Evolutionary conservation across 2,113 vertebrate species (phyloP), one percentile per base, ranked within the genome.

Genomic region (Euleptes europaea): DNA sequence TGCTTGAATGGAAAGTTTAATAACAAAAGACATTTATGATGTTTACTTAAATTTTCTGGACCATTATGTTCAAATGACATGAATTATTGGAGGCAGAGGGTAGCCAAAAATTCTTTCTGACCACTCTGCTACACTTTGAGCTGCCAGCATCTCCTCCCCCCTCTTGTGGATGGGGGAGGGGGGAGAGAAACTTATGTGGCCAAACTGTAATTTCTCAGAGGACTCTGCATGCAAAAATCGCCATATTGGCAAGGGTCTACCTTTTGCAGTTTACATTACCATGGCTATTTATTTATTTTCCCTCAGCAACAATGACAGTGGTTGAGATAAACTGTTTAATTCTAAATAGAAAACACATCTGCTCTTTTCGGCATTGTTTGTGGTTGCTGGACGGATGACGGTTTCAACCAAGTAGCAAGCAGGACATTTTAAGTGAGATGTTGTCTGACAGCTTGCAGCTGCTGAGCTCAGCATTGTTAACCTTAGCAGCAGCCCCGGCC

Each of bases 271-370:
- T 98, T 97, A 97, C 96, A 97, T 97, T 97, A 96, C 95, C 95
- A 94, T 95, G 95, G 89, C 95, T 96, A 96, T 97, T 97, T 97
- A 97, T 98, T 98, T 98, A 98, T 97, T 96, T 96, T 94, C 92
- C 95, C 94, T 95, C 92, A 96, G 95, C 97, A 97, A 97, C 96
- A 96, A 96, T 97, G 97, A 95, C 96, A 97, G 96, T 95, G 95
- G 93, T 96, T 95, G 94, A 94, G 95, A 97, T 98, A 97, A 97
- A 97, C 97, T 96, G 95, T 95, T 97, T 96, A 97, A 97, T 88
- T 96, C 96, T 95, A 97, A 97, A 97, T 96, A 96, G 96, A 97
- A 97, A 96, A 97, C 96, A 95, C 97, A 98, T 98, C 97, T 99
- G 97, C 95, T 96, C 93, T 94, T 57, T 94, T 96, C 95, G 97